Conservation (phyloP, 2,797 vertebrate species). For the Gobionotothen gibberifrons region DNA sequence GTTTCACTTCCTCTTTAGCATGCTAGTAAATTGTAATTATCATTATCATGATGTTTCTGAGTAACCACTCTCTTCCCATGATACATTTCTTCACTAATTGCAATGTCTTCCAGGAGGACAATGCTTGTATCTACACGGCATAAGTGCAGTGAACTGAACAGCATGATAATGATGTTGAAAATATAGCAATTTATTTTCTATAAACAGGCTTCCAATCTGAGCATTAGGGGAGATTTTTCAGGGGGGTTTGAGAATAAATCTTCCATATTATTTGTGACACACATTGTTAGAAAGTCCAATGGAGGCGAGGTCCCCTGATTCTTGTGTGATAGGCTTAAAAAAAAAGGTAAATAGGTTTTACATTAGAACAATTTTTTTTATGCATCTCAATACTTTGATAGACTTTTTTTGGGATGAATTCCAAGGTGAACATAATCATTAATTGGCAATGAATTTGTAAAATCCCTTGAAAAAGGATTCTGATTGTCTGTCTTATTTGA, state of each 20-base stretch:
- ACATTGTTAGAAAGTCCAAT: constrained; percentile 6
- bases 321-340: not conserved
- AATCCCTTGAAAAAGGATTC: not conserved
- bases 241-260: constrained; percentile 3
- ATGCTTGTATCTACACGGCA: constrained; percentile 59
- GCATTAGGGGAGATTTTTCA: constrained; percentile 15
- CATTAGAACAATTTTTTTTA: not conserved
- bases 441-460: not conserved
- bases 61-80: constrained; percentile 45
- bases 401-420: not conserved
- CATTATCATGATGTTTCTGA: constrained; percentile 43
- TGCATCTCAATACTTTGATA: not conserved
- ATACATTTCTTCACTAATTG: constrained; percentile 65
- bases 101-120: constrained; percentile 58
- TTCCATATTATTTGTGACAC: not conserved
- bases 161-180: constrained; percentile 68
- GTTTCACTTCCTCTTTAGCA: constrained; percentile 21
- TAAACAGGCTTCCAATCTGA: constrained; percentile 25
- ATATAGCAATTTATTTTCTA: constrained; percentile 51
- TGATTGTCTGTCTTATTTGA: not conserved
- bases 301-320: not conserved
- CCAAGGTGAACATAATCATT: not conserved
- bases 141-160: constrained; percentile 54
- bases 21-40: constrained; percentile 36
- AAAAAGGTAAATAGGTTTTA: not conserved